Percentiles rank a stretch among this genome's conserved stretches.
phyloP scores from a whole-genome alignment of 2,113 vertebrate genomes.

The Pterocles orientalis region DNA sequence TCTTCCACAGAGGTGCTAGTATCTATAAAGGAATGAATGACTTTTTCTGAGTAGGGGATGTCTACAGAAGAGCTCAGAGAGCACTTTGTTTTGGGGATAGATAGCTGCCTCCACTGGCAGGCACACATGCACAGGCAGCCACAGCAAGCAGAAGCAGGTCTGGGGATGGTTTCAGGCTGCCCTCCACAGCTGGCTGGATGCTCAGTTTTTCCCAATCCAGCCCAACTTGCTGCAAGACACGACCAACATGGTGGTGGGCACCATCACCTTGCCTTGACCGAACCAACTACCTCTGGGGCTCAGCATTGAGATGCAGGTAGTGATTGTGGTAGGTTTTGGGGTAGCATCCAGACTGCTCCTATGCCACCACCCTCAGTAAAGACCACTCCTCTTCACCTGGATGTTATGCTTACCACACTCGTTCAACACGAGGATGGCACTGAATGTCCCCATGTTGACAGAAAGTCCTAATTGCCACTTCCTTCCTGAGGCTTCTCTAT shows the following conservation, averaged over 20 bases:
- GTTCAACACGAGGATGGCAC: not conserved
- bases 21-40: not conserved
- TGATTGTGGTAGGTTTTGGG: not conserved
- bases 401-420: not conserved
- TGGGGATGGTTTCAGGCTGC: not conserved
- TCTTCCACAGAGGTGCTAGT: not conserved
- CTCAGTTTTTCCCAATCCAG: not conserved
- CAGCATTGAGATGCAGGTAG: not conserved
- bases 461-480: not conserved
- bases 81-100: not conserved
- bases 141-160: not conserved
- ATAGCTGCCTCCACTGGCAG: not conserved
- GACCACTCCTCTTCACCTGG: not conserved
- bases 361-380: not conserved
- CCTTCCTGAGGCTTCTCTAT: not conserved
- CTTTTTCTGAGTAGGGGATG: not conserved
- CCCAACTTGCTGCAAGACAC: not conserved
- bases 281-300: rapidly evolving
- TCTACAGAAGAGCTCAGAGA: not conserved
- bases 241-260: not conserved
- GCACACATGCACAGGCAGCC: not conserved
- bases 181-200: not conserved
- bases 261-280: not conserved
- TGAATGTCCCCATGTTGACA: not conserved
- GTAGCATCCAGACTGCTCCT: not conserved